Evolutionary conservation across 2,797 vertebrate species (phyloP), one percentile per base, ranked within the genome.

Genomic region (Caiman crocodilus): DNA sequence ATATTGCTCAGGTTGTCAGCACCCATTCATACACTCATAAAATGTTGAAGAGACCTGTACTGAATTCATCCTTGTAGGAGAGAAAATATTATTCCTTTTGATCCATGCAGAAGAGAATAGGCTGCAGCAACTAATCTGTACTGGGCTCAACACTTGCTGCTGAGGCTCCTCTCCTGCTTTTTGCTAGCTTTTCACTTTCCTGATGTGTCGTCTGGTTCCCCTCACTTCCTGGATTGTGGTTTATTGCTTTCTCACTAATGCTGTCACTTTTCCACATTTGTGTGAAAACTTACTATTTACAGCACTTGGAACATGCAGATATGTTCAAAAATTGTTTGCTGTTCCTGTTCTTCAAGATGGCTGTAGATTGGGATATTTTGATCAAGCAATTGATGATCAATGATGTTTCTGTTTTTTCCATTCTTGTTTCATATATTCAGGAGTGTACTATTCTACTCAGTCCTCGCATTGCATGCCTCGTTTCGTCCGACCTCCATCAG

Each of bases 381-480:
- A 85, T 9, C 42, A 50, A 50, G 42, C 42, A 50, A 50, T 50
- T 50, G 42, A 50, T 50, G 42, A 50, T 50, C 42, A 50, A 3
- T 50, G 42, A 50, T 87, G 3, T 30, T 42, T 75, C 30, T 74
- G 61, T 67, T 83, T 82, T 59, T 56, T 75, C n/a, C 65, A 30
- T 5, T 32, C 61, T 76, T 90, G 26, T 87, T 80, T 59, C 28
- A 1, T 59, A 32, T 76, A 21, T 85, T 8, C 94, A 99, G 99
- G 99, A 83, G 98, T 99, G 94, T 98, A 99, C 60, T 99, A 99
- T 90, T 98, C 98, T 30, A 80, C 99, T 92, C 99, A 99, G 84
- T 98, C 98, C 75, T 96, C 98, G 2, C 98, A 98, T 28, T 99
- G 99, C 89, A 96, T 99, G 88, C 98, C 98, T 82, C 99, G 99